Percentiles rank a stretch among this genome's conserved stretches.
phyloP scores from a whole-genome alignment of 2,113 vertebrate species.

The Alethe castanea region DNA sequence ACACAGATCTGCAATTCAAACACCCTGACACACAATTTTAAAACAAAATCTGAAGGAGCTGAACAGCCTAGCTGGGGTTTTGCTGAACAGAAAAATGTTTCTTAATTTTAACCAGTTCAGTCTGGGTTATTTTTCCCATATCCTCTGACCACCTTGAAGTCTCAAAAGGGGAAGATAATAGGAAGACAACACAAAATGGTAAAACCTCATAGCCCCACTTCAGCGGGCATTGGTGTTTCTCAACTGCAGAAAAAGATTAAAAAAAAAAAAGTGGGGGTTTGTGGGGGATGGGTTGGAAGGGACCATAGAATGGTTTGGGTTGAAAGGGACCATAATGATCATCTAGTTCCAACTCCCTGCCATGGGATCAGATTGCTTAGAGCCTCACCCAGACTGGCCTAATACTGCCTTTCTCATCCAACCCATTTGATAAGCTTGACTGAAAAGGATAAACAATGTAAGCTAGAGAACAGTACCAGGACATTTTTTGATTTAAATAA shows the following conservation, averaged over 20 bases:
- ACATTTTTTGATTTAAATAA: not conserved
- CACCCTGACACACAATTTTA: not conserved
- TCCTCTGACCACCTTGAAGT: not conserved
- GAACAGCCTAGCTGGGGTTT: not conserved
- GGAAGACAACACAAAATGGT: not conserved
- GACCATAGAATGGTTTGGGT: not conserved
- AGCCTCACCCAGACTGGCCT: not conserved
- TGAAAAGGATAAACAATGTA: not conserved
- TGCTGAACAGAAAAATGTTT: not conserved
- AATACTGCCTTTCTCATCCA: not conserved
- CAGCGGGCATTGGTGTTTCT: not conserved
- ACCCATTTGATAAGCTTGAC: not conserved
- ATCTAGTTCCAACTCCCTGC: not conserved
- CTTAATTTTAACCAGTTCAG: not conserved
- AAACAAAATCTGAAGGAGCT: not conserved
- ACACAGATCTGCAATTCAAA: not conserved
- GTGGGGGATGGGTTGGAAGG: not conserved
- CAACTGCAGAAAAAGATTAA: not conserved
- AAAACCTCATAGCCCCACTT: not conserved
- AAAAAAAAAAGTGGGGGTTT: fast-evolving
- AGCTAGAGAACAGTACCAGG: not conserved
- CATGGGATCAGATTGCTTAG: not conserved
- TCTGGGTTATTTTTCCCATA: not conserved
- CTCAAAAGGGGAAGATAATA: not conserved
- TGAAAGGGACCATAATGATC: not conserved